These are phyloP conservation scores for Diabrotica undecimpunctata DNA, from an alignment of 1,140 invertebrate genomes.

Conservation along the genomic window DNA sequence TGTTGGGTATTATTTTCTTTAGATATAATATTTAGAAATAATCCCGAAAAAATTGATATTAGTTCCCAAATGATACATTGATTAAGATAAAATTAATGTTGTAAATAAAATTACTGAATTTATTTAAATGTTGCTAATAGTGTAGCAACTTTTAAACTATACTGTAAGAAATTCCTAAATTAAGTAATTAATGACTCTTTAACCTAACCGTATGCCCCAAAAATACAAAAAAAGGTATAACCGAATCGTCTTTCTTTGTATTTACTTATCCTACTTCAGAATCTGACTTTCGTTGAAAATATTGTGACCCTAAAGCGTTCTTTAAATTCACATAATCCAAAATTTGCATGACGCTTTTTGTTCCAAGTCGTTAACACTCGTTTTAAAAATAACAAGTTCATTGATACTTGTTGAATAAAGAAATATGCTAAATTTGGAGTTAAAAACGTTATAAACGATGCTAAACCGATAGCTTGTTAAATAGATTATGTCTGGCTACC, in stretches of 20 bases:
- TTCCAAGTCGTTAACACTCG: not conserved
- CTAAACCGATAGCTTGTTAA: no score
- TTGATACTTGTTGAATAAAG: slow-evolving; percentile 3
- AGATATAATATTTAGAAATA: no score
- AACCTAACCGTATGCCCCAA: no score
- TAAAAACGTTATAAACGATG: not conserved
- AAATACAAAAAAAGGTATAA: not conserved
- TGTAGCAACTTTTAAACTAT: no score
- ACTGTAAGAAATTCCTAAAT: not conserved
- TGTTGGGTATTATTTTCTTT: no score
- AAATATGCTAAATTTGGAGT: not conserved
- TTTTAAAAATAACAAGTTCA: not conserved
- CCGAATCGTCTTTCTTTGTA: not conserved
- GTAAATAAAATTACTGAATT: no score
- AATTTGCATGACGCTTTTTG: not conserved
- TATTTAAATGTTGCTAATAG: no score
- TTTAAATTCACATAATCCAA: not conserved
- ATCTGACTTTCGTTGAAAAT: not conserved
- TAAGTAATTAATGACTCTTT: not conserved
- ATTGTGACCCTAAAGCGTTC: not conserved
- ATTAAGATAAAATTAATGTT: no score
- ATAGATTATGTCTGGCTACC: no score
- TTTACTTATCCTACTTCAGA: not conserved
- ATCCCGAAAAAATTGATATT: no score
- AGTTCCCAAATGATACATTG: no score